Conservation (phyloP, 2,797 vertebrate species). For the Myripristis murdjan region DNA sequence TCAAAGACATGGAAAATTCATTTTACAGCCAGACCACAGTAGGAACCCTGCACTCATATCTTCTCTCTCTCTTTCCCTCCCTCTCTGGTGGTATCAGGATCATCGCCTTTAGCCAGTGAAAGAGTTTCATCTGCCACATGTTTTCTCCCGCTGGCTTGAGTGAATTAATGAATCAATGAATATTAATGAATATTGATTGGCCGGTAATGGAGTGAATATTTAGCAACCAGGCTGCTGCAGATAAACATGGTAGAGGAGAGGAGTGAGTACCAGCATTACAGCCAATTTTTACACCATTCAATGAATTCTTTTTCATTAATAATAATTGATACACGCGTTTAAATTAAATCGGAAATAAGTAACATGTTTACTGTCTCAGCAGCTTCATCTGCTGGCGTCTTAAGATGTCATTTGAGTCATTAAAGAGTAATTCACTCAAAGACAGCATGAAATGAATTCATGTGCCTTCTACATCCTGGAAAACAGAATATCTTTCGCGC, state of each 20-base stretch:
- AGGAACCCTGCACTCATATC: too few species aligned
- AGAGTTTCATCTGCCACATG: constrained; percentile 20
- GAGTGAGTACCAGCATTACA: constrained; percentile 14
- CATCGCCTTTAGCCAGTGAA: constrained; percentile 6
- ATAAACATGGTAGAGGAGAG: constrained; percentile 12
- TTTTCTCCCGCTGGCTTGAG: constrained; percentile 10
- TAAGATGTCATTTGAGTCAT: too few species aligned
- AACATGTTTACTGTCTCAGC: constrained; percentile 35
- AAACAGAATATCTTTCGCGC: too few species aligned
- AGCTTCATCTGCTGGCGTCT: too few species aligned
- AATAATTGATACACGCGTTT: constrained; percentile 50
- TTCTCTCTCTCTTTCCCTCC: constrained; percentile 2
- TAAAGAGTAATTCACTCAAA: too few species aligned
- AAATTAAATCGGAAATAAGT: constrained; percentile 60
- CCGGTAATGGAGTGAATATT: constrained; percentile 53
- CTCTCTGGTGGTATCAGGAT: neutral
- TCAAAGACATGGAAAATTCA: too few species aligned
- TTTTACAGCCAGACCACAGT: too few species aligned
- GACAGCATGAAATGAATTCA: too few species aligned
- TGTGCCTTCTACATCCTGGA: too few species aligned
- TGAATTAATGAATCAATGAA: too few species aligned
- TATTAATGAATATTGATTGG: constrained; percentile 40
- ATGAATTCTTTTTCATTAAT: constrained; percentile 55
- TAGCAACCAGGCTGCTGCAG: constrained; percentile 15
- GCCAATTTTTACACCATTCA: constrained; percentile 35